Base-by-base conservation (phyloP, 2,888 invertebrate species). In the Hypselothyrea guttata region DNA sequence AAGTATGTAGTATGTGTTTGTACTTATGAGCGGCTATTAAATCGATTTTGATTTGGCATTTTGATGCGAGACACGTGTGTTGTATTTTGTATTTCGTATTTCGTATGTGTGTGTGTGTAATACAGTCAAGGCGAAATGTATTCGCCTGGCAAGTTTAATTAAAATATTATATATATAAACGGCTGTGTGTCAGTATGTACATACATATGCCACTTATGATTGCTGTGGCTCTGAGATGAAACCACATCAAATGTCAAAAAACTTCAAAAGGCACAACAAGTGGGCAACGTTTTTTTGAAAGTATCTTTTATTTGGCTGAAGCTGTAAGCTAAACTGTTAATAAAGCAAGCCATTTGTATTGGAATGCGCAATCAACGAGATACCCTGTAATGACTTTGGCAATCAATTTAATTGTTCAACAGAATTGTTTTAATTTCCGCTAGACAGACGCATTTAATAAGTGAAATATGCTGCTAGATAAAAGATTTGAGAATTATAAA, bases 1-100 rank as follows among this genome's bases (percentile, higher is more conserved):
- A 33, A 15, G 16, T 27, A 33, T 27, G 53, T 37, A 38, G 27
- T 38, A 28, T 28, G 58, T 51, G 59, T 62, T 46, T 31, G 48
- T 30, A 42, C 34, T 49, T 59, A 46, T 22, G 33, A 31, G 57
- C 16, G 34, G 33, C 48, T 15, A 52, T 60, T 47, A 81, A 75
- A 76, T 76, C 70, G 84, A 66, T 77, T 77, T 81, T 73, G 84
- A 66, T 77, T 77, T 81, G 71, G 63, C 82, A 77, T 84, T 77
- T 58, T 62, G 67, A 77, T 77, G 84, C 78, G 71, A 58, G 42
- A 63, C 76, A 77, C 84, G 84, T 81, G 84, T 72, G 41, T 28
- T 30, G 22, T 22, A 5, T 22, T n/a, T n/a, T n/a, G n/a, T n/a
- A n/a, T n/a, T n/a, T n/a, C n/a, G n/a, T n/a, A n/a, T n/a, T n/a